These are phyloP conservation scores for Cuniculus paca DNA, from an alignment of 2,797 vertebrate species.

Conservation along the genomic window DNA sequence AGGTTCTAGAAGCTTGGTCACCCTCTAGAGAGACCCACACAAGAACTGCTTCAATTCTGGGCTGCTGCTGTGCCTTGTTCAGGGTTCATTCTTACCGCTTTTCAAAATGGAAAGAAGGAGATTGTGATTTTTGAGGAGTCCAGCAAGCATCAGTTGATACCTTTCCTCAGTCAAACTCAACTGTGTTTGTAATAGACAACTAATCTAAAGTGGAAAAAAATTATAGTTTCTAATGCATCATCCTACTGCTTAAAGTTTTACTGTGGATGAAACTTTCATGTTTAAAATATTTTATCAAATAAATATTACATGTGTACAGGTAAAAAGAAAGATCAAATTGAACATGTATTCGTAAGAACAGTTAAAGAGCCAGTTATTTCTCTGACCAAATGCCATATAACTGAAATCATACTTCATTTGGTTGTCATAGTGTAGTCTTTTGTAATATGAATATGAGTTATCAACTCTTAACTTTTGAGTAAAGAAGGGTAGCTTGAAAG, in stretches of 20 bases:
- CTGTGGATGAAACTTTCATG: not conserved
- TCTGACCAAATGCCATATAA: not conserved
- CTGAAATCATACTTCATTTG: accelerated
- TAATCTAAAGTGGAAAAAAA: not conserved
- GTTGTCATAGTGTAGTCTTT: not conserved
- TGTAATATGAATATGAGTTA: not conserved
- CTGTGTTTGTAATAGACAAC: not conserved
- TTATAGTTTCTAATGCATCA: not conserved
- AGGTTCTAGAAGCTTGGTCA: not conserved
- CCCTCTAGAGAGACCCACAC: not conserved
- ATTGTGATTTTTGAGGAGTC: not conserved
- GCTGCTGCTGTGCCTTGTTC: accelerated
- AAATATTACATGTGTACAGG: accelerated
- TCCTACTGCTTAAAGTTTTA: not conserved
- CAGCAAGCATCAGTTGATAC: not conserved
- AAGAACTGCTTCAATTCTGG: not conserved
- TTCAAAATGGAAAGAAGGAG: accelerated
- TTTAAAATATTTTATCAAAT: not conserved
- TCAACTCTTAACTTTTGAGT: not conserved
- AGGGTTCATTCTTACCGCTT: too few species aligned
- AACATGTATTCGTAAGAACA: not conserved
- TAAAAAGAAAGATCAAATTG: not conserved
- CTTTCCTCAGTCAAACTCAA: not conserved
- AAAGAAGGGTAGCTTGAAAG: not conserved
- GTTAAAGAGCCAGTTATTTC: not conserved